Evolutionary conservation across 2,113 vertebrate species (phyloP).

Genomic region (Aspidoscelis tigris): DNA sequence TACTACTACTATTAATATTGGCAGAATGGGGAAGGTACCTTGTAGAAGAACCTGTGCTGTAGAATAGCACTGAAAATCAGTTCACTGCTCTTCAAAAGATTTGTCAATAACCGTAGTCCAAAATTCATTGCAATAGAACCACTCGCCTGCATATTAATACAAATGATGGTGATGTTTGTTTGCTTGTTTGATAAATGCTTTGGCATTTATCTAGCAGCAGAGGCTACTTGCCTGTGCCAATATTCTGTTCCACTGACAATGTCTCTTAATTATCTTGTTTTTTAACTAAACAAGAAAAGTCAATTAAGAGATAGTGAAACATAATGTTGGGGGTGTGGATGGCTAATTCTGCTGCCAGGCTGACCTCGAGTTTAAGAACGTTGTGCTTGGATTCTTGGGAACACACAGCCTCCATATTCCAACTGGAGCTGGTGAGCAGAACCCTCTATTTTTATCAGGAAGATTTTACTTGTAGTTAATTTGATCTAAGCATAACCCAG

Average conservation of each 20-base stretch:
- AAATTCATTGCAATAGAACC: neutral
- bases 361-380: slow-evolving; percentile 29
- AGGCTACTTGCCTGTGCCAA: slow-evolving; percentile 56
- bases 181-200: slow-evolving; percentile 60
- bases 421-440: neutral
- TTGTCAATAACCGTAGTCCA: neutral
- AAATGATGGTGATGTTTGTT: slow-evolving; percentile 62
- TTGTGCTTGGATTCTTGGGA: slow-evolving; percentile 1
- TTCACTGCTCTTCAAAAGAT: neutral
- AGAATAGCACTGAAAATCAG: too few species aligned
- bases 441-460: neutral
- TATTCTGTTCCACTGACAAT: slow-evolving; percentile 70
- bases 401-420: slow-evolving; percentile 1
- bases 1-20: too few species aligned
- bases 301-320: slow-evolving; percentile 71
- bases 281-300: slow-evolving; percentile 72
- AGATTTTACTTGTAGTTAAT: neutral
- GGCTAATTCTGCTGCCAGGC: slow-evolving; percentile 30
- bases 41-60: neutral
- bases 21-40: neutral
- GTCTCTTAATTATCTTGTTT: slow-evolving; percentile 71
- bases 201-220: slow-evolving; percentile 69
- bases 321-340: slow-evolving; percentile 54
- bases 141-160: slow-evolving; percentile 50
- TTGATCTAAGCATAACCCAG: too few species aligned